Evolutionary conservation across 2,797 vertebrate genomes (phyloP), one percentile per base, ranked within the genome.

Genomic region (Acanthurus lineatus): DNA sequence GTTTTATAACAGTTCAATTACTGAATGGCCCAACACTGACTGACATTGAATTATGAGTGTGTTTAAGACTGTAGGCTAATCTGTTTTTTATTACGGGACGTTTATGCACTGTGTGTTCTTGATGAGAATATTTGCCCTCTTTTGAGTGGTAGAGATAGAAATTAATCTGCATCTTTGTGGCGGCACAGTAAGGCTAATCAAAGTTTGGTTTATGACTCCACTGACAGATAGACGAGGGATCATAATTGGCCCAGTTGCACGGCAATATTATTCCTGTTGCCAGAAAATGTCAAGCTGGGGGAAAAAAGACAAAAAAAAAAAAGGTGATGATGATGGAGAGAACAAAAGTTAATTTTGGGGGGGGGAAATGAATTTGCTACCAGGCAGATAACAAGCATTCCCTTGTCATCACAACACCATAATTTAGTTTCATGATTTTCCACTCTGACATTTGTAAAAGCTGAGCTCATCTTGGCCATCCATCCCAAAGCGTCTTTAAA

Each of bases 131-230:
- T 66, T 58, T 71, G 47, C 0, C 1, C 38, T n/a, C 20, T 65
- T 72, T 53, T 65, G 54, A 69, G 57, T 54, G 11, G 74, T 17
- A 32, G 20, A 52, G 52, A 73, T 60, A 72, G 58, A 60, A 86
- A 81, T 77, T 0, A 79, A 81, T 86, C 59, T 63, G 44, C 44
- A 79, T 73, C 73, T 71, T 51, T 82, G 69, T n/a, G 1, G 48
- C 56, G 56, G 62, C 19, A 22, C 56, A 22, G 17, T 25, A 49
- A 77, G 53, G 71, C 35, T 74, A 67, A 74, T 89, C 56, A 80
- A 71, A 80, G 38, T 86, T 77, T 79, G 60, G 45, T 87, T 77
- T 75, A 83, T 71, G 69, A 72, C 75, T 82, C 69, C 40, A 42
- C 44, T 73, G 77, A 80, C 74, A 48, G 69, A 62, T 51, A 17